Conservation (phyloP, 2,113 vertebrate genomes). For the Myrmecophaga tridactyla region DNA sequence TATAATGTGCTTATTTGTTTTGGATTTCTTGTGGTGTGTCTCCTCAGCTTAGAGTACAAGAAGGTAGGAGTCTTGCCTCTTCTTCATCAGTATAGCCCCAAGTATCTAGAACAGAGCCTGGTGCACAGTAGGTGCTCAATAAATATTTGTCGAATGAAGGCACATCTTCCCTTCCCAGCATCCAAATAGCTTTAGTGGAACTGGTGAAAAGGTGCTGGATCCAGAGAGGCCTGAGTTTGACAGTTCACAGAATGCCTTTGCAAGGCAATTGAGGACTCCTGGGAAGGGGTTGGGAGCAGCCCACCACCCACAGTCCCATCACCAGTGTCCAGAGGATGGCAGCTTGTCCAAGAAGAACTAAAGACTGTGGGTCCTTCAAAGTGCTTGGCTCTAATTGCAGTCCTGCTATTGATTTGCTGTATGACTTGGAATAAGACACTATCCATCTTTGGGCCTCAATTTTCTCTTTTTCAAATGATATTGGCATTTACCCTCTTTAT, state of each 20-base stretch:
- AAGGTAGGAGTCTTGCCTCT: background rate
- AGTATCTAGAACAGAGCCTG: background rate
- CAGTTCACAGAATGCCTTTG: background rate
- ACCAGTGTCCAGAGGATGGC: background rate
- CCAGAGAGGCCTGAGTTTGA: background rate
- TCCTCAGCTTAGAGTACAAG: background rate
- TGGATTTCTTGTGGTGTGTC: background rate
- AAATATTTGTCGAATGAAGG: background rate
- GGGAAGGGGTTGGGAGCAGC: background rate
- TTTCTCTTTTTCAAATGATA: background rate
- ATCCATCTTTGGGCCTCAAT: background rate
- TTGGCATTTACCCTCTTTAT: background rate
- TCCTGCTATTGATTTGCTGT: background rate
- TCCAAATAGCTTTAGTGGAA: background rate
- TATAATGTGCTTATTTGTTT: fast-evolving
- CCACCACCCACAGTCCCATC: fast-evolving
- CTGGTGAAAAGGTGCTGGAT: background rate
- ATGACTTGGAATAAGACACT: background rate
- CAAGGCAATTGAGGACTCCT: background rate
- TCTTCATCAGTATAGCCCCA: background rate
- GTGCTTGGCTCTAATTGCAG: background rate
- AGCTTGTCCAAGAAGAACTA: background rate
- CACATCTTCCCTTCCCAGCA: background rate
- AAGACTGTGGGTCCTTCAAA: no score
- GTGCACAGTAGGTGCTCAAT: background rate